These are phyloP conservation scores for Nettapus auritus DNA, from an alignment of 2,113 vertebrate genomes.

Conservation along the genomic window DNA sequence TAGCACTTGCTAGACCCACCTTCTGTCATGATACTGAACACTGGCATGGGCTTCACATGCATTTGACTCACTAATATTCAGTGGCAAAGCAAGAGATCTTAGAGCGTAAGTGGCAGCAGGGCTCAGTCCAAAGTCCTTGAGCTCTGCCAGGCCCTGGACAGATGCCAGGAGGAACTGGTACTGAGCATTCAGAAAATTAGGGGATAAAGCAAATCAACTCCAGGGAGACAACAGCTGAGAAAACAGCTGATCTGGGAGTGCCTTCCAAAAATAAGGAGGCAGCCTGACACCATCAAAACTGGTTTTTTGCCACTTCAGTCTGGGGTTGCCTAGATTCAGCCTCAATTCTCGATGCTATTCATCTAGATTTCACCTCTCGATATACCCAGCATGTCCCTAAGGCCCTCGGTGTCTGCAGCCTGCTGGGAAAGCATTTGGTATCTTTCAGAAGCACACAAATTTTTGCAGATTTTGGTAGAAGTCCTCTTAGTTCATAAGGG, in stretches of 20 bases:
- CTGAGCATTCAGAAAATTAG: background rate
- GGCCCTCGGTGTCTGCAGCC: background rate
- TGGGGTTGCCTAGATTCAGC: background rate
- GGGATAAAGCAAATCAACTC: background rate
- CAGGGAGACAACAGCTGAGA: background rate
- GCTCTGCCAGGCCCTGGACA: background rate
- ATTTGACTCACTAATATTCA: background rate
- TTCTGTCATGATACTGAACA: background rate
- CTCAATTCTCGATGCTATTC: background rate
- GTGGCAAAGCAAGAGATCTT: background rate
- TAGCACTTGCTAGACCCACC: background rate
- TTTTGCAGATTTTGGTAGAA: background rate
- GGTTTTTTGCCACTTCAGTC: background rate
- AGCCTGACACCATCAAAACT: rapidly evolving
- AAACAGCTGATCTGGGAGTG: background rate
- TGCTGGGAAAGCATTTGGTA: background rate
- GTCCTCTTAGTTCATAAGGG: background rate
- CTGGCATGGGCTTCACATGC: background rate
- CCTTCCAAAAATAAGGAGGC: background rate
- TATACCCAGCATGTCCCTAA: background rate
- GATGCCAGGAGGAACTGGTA: background rate
- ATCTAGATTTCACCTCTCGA: background rate
- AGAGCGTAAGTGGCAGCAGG: background rate
- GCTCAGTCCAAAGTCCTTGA: background rate
- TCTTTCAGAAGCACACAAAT: background rate